Percentiles rank a stretch among this genome's conserved stretches.
phyloP scores from a whole-genome alignment of 2,113 vertebrate genomes.

The Pheucticus melanocephalus region DNA sequence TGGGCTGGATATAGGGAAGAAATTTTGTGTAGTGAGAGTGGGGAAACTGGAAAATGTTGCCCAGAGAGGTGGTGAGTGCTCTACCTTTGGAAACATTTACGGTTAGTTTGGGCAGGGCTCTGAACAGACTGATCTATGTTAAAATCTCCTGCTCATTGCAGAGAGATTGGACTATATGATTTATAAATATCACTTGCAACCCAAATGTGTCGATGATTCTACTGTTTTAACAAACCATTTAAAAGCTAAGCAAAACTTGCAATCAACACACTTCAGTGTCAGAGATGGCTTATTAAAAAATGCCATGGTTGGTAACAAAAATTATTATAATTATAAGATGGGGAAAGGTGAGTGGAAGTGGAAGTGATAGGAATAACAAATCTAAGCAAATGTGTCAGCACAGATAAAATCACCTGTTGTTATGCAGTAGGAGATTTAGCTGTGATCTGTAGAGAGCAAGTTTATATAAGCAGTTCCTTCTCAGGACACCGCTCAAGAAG shows the following conservation, averaged over 20 bases:
- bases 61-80: not conserved
- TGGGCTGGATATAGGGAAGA: not conserved
- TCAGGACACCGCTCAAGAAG: not conserved
- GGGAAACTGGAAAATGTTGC: not conserved
- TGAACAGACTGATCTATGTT: not conserved
- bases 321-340: not conserved
- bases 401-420: not conserved
- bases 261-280: not conserved
- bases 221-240: not conserved
- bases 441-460: not conserved
- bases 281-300: not conserved
- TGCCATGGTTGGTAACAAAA: not conserved
- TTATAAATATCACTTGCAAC: not conserved
- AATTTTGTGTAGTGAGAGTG: not conserved
- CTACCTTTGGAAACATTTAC: not conserved
- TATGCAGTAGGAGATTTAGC: not conserved
- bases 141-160: not conserved
- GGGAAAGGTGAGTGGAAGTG: not conserved
- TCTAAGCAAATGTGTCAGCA: not conserved
- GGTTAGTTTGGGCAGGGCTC: accelerated
- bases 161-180: not conserved
- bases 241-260: not conserved
- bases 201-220: not conserved
- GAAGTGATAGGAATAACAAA: not conserved
- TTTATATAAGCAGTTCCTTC: not conserved